Evolutionary conservation across 2,888 invertebrate genomes (phyloP).

Genomic region (Portevinia maculata): DNA sequence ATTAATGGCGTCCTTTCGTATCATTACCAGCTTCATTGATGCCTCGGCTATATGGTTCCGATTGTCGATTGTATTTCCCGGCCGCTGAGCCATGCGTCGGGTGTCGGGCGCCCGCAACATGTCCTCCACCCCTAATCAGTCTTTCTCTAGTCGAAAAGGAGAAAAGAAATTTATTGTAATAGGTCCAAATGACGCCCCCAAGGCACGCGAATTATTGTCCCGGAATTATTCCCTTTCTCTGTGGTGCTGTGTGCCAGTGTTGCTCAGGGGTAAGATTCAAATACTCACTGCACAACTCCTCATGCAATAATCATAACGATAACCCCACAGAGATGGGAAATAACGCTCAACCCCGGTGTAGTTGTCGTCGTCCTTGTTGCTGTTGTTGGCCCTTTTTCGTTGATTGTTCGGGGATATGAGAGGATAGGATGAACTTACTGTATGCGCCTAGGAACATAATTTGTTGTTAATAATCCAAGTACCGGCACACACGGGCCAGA

Average conservation of each 20-base stretch:
- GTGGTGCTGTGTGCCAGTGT: neutral
- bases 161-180: constrained; percentile 74
- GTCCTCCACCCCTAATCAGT: constrained; percentile 50
- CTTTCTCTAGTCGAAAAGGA: constrained; percentile 25
- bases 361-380: constrained; percentile 35
- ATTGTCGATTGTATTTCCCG: constrained; percentile 53
- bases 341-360: constrained; percentile 58
- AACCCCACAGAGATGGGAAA: constrained; percentile 71
- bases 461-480: constrained; percentile 67
- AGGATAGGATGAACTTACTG: constrained; percentile 29
- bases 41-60: constrained; percentile 39
- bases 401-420: constrained; percentile 61
- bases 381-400: constrained; percentile 54
- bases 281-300: constrained; percentile 42
- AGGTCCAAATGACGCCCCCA: constrained; percentile 75
- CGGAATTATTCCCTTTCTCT: constrained; percentile 58
- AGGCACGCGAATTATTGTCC: constrained; percentile 73
- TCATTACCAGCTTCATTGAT: constrained; percentile 70
- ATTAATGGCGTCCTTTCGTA: constrained; percentile 72
- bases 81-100: constrained; percentile 25
- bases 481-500: constrained; percentile 15
- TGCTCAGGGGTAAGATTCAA: constrained; percentile 35
- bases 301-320: constrained; percentile 74
- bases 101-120: constrained; percentile 60
- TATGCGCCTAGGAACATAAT: constrained; percentile 62